Percentiles rank a stretch among this genome's conserved stretches.
These are phyloP conservation scores for Ictidomys tridecemlineatus DNA, from an alignment of 2,113 vertebrate genomes.

Conservation along the genomic window DNA sequence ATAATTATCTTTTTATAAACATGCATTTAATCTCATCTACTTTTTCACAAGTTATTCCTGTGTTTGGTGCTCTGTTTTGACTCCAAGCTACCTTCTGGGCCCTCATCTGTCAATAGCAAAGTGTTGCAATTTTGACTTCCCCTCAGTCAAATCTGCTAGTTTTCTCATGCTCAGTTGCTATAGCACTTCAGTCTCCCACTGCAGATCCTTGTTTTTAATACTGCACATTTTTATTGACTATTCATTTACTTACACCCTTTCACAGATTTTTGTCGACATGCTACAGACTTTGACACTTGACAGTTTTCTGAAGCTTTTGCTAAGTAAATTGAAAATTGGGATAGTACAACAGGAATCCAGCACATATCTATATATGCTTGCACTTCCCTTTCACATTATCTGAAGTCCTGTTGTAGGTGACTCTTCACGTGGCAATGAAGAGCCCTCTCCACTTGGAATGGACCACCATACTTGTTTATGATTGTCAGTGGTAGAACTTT, in stretches of 20 bases:
- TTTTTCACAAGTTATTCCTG: no score
- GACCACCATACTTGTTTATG: neutral
- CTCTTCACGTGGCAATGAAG: neutral
- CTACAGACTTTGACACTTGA: slow-evolving; percentile 85
- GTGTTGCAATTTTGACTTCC: slow-evolving; percentile 83
- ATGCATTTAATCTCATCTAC: no score
- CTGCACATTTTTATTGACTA: slow-evolving; percentile 79
- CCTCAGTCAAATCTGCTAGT: slow-evolving; percentile 78
- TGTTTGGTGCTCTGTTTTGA: slow-evolving; percentile 85
- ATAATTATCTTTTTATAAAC: no score
- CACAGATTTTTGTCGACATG: slow-evolving; percentile 81
- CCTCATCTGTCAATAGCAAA: slow-evolving; percentile 81
- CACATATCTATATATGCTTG: slow-evolving; percentile 6
- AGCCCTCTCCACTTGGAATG: neutral
- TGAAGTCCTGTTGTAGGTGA: slow-evolving; percentile 66
- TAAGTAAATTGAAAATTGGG: slow-evolving; percentile 84
- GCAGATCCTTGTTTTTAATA: slow-evolving; percentile 82
- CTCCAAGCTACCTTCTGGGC: slow-evolving; percentile 83
- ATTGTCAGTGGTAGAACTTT: no score
- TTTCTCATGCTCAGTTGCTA: slow-evolving; percentile 81
- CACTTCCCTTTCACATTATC: slow-evolving; percentile 57
- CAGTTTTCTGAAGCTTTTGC: slow-evolving; percentile 78
- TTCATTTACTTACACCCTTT: slow-evolving; percentile 75
- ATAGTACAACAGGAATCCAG: slow-evolving; percentile 79
- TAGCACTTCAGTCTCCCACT: slow-evolving; percentile 76